Conservation (phyloP, 2,797 vertebrate species). For the Trachops cirrhosus region DNA sequence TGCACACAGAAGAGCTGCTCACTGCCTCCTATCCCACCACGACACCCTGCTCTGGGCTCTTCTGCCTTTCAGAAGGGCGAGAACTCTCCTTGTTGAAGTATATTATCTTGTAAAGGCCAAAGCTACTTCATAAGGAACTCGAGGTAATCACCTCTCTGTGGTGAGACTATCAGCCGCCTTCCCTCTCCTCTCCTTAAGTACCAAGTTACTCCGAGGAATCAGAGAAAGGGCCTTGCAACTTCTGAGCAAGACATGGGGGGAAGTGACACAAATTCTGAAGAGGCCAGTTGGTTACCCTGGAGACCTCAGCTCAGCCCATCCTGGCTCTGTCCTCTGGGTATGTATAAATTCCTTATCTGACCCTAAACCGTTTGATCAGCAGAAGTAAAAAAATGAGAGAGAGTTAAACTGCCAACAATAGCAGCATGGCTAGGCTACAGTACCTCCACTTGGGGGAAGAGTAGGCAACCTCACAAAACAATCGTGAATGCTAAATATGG, state of each 20-base stretch:
- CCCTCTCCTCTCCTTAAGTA: not conserved
- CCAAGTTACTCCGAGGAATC: not conserved
- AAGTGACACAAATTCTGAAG: not conserved
- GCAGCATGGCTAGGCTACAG: not conserved
- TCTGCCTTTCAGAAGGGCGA: not conserved
- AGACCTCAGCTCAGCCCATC: not conserved
- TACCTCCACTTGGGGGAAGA: not conserved
- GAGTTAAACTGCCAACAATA: not conserved
- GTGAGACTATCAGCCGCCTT: not conserved
- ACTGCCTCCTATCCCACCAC: accelerated
- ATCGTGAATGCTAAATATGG: not conserved
- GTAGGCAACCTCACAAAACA: not conserved
- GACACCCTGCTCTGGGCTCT: not conserved
- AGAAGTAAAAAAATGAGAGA: not conserved
- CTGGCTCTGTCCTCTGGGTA: not conserved
- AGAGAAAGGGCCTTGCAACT: not conserved
- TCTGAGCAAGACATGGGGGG: not conserved
- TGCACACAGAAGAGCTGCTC: not conserved
- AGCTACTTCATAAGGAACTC: not conserved
- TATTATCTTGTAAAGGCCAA: not conserved
- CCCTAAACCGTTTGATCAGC: not conserved
- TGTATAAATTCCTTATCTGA: not conserved
- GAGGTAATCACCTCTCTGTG: not conserved
- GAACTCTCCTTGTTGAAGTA: not conserved
- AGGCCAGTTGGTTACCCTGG: accelerated